A percentile compares a stretch with the other conserved stretches of the same genome.
phyloP scores from a whole-genome alignment of 2,113 vertebrate genomes.

The Rousettus leschenaultii region DNA sequence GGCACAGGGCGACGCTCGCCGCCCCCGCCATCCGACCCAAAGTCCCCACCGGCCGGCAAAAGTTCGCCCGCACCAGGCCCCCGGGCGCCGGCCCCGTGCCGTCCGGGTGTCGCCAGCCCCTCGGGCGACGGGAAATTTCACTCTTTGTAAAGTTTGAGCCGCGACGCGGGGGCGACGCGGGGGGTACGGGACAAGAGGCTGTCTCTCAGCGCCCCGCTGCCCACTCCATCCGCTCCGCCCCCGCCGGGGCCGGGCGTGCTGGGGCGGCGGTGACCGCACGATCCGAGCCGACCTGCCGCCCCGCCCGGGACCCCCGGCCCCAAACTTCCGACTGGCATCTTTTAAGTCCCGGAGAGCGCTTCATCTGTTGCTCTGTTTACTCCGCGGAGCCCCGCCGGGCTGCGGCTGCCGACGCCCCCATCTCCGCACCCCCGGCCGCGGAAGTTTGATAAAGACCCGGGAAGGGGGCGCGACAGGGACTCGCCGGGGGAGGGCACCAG shows the following conservation, averaged over 20 bases:
- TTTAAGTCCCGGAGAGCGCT: constrained; percentile 22
- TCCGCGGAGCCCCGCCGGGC: constrained; percentile 20
- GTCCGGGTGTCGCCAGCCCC: neutral
- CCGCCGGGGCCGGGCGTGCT: neutral
- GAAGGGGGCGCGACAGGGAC: constrained; percentile 61
- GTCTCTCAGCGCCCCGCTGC: neutral
- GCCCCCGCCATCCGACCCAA: neutral
- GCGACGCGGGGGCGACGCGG: neutral
- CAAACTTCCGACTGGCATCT: constrained; percentile 35
- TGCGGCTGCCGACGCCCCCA: neutral
- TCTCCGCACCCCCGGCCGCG: neutral
- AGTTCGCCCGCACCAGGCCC: neutral
- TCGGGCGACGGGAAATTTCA: neutral
- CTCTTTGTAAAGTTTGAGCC: constrained; percentile 66
- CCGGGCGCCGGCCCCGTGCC: neutral
- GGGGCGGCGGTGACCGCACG: neutral
- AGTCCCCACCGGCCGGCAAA: neutral
- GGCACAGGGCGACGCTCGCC: neutral
- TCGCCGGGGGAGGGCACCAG: neutral
- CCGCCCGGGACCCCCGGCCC: neutral
- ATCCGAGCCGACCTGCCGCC: neutral
- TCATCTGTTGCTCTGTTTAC: constrained; percentile 74
- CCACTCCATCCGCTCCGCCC: neutral
- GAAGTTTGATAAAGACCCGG: constrained; percentile 56
- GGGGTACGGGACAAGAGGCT: neutral